Evolutionary conservation across 2,888 invertebrate species (phyloP), one percentile per base, ranked within the genome.

Genomic region (Stratiomys singularior): DNA sequence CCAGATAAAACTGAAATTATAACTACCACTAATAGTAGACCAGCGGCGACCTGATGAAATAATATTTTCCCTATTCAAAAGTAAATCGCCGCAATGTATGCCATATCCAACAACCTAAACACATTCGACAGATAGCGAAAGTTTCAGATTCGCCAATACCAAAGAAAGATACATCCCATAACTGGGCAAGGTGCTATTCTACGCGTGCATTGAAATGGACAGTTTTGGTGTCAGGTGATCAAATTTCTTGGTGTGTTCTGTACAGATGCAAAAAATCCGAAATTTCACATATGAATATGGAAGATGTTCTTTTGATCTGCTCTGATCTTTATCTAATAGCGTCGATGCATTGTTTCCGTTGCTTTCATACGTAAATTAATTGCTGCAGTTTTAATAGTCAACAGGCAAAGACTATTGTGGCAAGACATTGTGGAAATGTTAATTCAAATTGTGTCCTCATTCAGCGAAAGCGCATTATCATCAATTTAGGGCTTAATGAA

Each of bases 401-500:
- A 25, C 18, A 11, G 9, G 23, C 64, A 15, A 64, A 11, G 1
- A 64, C 3, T 3, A 5, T 37, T 37, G 37, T 5, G 3, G 37
- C 15, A 64, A 64, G 23, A 60, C 5, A 60, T 21, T 60, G n/a
- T n/a, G n/a, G 60, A 25, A 25, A 60, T 25, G 25, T 30, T n/a
- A 64, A 64, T 64, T 64, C 64, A 64, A 64, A 64, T 64, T 64
- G 27, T 64, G 64, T 64, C 64, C 64, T 18, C 64, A 64, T 28
- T 64, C 15, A 30, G 37, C 37, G 37, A 37, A 37, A 37, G 37
- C 37, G 37, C 9, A 37, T 37, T 37, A 37, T 37, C 9, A 37
- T 37, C 37, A 9, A 37, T 37, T 37, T 5, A 37, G 37, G 37
- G 3, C 37, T 37, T 37, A 37, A 37, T 37, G 37, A 37, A 9